These are phyloP conservation scores for Paedocypris sp. DNA, from an alignment of 2,113 vertebrate genomes.

Conservation along the genomic window DNA sequence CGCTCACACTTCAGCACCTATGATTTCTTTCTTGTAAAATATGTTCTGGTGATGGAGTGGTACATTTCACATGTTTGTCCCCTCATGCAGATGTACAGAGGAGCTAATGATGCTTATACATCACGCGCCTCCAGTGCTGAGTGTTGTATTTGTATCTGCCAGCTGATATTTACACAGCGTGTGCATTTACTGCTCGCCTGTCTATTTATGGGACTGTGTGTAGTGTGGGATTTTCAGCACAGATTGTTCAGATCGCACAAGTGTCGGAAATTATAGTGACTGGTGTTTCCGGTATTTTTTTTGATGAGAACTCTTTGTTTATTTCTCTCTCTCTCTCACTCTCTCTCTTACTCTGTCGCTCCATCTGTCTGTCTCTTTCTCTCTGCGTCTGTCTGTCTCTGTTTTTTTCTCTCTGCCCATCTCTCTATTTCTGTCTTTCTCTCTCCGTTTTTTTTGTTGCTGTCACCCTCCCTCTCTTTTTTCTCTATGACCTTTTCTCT, in stretches of 20 bases:
- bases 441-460: too few species aligned
- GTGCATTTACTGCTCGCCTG: too few species aligned
- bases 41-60: slow-evolving; percentile 56
- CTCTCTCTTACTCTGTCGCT: slow-evolving; percentile 17
- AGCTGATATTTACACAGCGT: slow-evolving; percentile 3
- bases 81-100: slow-evolving; percentile 35
- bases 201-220: neutral
- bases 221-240: neutral
- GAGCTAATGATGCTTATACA: slow-evolving; percentile 11
- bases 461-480: slow-evolving; percentile 19
- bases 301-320: neutral
- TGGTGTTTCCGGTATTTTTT: too few species aligned
- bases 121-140: slow-evolving; percentile 7
- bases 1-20: slow-evolving; percentile 37
- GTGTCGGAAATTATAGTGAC: neutral
- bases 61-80: slow-evolving; percentile 58
- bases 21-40: slow-evolving; percentile 44
- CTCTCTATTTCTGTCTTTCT: slow-evolving; percentile 42
- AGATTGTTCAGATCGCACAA: neutral
- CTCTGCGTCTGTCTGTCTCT: neutral
- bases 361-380: neutral
- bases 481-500: slow-evolving; percentile 16
- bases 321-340: neutral
- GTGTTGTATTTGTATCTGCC: slow-evolving; percentile 17
- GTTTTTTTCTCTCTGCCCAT: neutral